These are phyloP conservation scores for Anguilla megastoma DNA, from an alignment of 2,797 vertebrate genomes.

Conservation along the genomic window DNA sequence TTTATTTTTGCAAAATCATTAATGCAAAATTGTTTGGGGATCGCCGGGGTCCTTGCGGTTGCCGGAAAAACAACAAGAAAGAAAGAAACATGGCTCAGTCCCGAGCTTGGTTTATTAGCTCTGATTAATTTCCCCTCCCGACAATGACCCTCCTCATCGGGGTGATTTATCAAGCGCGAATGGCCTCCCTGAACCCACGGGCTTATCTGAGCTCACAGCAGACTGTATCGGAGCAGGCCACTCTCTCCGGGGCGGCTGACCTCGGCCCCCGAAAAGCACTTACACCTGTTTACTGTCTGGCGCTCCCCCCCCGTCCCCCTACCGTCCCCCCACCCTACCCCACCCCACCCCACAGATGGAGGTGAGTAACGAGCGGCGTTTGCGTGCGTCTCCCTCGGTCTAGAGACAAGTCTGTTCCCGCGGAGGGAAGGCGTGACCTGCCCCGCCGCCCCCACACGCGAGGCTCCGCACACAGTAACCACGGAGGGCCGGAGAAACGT, in stretches of 20 bases:
- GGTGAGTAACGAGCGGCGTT: not conserved
- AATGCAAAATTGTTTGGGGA: not conserved
- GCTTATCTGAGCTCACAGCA: slow-evolving; percentile 27
- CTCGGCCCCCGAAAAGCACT: slow-evolving; percentile 15
- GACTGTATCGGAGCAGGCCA: slow-evolving; percentile 38
- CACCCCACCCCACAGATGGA: not conserved
- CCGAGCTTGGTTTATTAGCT: not conserved
- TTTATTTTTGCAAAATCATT: not conserved
- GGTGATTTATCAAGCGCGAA: slow-evolving; percentile 39
- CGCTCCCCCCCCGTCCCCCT: not conserved
- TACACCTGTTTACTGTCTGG: not conserved
- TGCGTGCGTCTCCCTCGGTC: not conserved
- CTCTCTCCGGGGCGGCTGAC: slow-evolving; percentile 13
- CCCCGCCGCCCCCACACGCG: not conserved
- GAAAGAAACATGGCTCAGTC: not conserved
- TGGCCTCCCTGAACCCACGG: slow-evolving; percentile 32
- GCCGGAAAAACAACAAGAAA: not conserved
- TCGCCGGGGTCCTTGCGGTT: not conserved
- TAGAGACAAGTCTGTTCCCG: not conserved
- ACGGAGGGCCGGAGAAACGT: not conserved
- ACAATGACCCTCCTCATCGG: slow-evolving; percentile 23
- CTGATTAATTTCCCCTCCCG: slow-evolving; percentile 30
- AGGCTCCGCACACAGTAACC: not conserved
- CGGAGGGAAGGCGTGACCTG: not conserved
- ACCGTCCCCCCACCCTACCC: too few species aligned